Conservation (phyloP, 2,888 invertebrate species). For the Dryococelus australis region DNA sequence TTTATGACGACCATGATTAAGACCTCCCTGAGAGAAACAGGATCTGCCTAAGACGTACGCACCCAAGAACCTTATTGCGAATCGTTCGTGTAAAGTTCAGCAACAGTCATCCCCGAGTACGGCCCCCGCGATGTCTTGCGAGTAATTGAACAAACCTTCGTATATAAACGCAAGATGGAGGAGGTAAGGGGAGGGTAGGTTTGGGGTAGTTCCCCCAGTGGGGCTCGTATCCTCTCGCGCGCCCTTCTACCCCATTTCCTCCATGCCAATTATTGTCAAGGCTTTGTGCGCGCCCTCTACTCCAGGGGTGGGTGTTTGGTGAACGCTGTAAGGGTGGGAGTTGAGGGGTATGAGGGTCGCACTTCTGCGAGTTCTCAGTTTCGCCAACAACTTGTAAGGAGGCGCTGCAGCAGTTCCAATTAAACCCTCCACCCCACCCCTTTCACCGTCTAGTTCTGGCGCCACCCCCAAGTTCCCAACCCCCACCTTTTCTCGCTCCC, state of each 20-base stretch:
- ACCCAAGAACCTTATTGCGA: too few species aligned
- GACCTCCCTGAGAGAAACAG: too few species aligned
- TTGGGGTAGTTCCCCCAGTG: too few species aligned
- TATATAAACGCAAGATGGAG: background rate
- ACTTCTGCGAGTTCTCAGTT: background rate
- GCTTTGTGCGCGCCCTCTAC: background rate
- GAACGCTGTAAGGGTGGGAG: too few species aligned
- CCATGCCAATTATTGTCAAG: slow-evolving; percentile 5
- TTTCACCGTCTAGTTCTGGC: background rate
- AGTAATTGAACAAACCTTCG: slow-evolving; percentile 11
- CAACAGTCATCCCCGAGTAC: background rate
- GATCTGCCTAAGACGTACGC: too few species aligned
- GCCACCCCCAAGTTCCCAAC: background rate
- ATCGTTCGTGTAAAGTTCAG: too few species aligned
- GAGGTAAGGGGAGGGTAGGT: background rate
- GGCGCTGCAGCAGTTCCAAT: slow-evolving; percentile 2
- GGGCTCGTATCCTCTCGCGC: background rate
- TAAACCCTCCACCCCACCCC: background rate
- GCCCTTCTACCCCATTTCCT: background rate
- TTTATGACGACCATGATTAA: too few species aligned
- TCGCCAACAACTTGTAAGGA: slow-evolving; percentile 16
- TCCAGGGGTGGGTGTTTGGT: background rate
- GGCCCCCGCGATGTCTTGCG: background rate
- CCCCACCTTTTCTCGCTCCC: background rate
- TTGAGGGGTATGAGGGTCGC: background rate